phyloP scores from a whole-genome alignment of 2,797 vertebrate species.

The Pachyuromys duprasi region DNA sequence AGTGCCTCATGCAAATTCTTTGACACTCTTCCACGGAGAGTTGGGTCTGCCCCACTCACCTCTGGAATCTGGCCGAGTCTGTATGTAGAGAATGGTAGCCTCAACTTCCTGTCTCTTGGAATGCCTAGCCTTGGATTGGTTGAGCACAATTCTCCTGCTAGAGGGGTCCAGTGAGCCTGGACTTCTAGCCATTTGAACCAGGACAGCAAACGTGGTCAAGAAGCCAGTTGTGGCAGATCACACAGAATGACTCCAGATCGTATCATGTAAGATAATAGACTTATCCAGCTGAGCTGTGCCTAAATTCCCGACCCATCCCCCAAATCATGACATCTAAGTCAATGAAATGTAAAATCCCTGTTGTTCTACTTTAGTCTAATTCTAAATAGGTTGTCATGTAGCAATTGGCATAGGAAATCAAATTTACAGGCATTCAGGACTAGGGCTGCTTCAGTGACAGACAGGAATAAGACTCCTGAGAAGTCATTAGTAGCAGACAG shows the following conservation, averaged over 20 bases:
- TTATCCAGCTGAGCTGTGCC: background rate
- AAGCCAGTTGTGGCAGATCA: background rate
- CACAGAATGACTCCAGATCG: background rate
- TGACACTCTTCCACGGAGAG: background rate
- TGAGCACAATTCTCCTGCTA: background rate
- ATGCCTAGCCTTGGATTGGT: background rate
- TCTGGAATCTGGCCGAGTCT: background rate
- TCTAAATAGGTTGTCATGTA: background rate
- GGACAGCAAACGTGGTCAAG: background rate
- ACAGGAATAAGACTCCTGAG: background rate
- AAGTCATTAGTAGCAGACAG: background rate
- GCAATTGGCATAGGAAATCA: background rate
- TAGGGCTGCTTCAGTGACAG: background rate
- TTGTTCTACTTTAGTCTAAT: background rate
- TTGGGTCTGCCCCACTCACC: background rate
- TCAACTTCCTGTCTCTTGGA: background rate
- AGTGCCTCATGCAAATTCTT: background rate
- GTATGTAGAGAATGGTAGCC: background rate
- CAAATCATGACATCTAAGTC: background rate
- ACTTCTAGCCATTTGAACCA: background rate
- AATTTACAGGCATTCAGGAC: background rate
- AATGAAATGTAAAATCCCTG: background rate
- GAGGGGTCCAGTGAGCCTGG: background rate
- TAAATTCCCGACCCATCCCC: background rate
- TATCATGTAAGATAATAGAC: background rate